phyloP scores from a whole-genome alignment of 2,888 invertebrate genomes.

The Hartigia nigra region DNA sequence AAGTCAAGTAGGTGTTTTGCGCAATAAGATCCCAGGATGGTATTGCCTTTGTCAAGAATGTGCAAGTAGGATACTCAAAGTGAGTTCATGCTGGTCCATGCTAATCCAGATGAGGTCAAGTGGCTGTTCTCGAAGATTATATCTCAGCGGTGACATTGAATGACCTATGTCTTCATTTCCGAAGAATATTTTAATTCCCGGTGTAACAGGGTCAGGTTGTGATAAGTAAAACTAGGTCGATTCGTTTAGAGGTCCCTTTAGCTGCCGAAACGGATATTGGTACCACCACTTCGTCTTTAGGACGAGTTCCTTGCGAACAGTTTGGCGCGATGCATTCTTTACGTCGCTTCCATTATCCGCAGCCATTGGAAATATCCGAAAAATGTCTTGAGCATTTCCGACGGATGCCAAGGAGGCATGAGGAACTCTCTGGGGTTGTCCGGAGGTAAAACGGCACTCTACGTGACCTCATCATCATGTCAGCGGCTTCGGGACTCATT shows the following conservation, averaged over 20 bases:
- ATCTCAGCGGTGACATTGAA: background rate
- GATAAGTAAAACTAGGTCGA: background rate
- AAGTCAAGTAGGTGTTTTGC: background rate
- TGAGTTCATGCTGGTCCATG: background rate
- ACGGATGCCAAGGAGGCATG: background rate
- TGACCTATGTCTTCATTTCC: background rate
- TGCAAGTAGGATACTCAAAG: background rate
- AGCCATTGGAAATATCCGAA: background rate
- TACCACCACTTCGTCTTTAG: background rate
- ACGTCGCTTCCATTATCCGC: background rate
- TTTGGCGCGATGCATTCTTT: background rate
- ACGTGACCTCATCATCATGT: constrained; percentile 21
- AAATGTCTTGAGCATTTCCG: background rate
- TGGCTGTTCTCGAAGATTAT: background rate
- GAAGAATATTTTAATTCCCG: background rate
- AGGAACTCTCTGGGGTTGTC: background rate
- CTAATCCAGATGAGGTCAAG: background rate
- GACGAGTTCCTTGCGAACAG: background rate
- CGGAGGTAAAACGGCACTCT: constrained; percentile 5
- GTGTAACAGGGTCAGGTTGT: background rate
- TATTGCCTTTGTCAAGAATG: background rate
- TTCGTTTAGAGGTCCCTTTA: background rate
- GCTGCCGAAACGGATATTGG: background rate
- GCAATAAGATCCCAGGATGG: background rate
- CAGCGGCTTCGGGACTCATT: constrained; percentile 8